These are phyloP conservation scores for Lamellibrachia luymesi DNA, from an alignment of 1,140 invertebrate species.

Conservation along the genomic window DNA sequence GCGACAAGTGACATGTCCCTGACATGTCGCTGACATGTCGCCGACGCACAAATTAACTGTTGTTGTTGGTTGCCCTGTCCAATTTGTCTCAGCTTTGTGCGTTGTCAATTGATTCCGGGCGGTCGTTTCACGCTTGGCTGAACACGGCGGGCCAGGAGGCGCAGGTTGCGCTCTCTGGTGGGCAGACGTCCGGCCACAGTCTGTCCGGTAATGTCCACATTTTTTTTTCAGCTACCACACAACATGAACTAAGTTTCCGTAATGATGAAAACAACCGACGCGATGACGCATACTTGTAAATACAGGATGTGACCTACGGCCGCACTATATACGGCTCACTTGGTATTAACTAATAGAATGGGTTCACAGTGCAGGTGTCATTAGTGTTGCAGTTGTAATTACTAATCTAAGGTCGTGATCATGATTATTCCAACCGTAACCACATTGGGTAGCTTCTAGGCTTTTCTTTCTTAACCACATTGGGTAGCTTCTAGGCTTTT, in stretches of 20 bases:
- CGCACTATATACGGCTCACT: neutral
- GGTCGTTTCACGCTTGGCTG: neutral
- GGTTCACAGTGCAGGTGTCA: neutral
- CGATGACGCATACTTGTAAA: neutral
- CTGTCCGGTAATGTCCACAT: neutral
- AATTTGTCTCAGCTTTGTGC: conserved; percentile 4
- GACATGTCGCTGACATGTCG: neutral
- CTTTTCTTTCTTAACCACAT: too few species aligned
- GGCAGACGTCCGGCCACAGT: neutral
- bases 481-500: neutral
- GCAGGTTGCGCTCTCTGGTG: neutral
- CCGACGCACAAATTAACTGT: conserved; percentile 4
- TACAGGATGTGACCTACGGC: neutral
- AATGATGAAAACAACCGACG: neutral
- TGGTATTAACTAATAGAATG: neutral
- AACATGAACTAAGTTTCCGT: neutral
- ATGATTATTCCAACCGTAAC: neutral
- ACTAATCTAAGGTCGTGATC: neutral
- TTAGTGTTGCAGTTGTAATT: neutral
- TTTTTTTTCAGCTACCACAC: neutral
- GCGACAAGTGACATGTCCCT: neutral
- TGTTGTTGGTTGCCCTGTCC: neutral
- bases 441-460: neutral
- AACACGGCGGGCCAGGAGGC: neutral
- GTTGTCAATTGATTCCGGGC: neutral